These are phyloP conservation scores for Umimayanthus chanpuru DNA, from an alignment of 92 coral and sea anemone genomes.

Conservation along the genomic window DNA sequence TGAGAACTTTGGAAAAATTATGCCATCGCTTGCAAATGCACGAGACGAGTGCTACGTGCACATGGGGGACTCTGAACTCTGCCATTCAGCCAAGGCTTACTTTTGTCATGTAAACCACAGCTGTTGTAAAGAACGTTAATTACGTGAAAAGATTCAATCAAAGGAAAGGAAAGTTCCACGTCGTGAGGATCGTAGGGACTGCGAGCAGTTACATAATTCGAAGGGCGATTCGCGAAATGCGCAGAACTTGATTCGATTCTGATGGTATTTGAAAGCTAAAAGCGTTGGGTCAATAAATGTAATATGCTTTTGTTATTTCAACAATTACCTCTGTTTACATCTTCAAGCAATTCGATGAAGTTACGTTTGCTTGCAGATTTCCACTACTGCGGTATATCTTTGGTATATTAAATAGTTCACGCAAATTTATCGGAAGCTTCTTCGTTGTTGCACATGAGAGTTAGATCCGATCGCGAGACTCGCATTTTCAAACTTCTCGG, in stretches of 20 bases:
- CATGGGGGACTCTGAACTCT: neutral
- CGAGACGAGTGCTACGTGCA: neutral
- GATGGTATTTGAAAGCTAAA: neutral
- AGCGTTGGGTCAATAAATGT: slow-evolving; percentile 18
- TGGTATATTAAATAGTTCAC: slow-evolving; percentile 2
- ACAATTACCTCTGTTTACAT: slow-evolving; percentile 39
- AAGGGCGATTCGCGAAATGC: neutral
- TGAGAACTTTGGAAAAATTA: neutral
- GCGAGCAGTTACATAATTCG: neutral
- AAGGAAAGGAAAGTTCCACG: neutral
- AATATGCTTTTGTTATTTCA: slow-evolving; percentile 40
- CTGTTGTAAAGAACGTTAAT: slow-evolving; percentile 5
- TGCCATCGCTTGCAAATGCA: neutral
- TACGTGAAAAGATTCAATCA: neutral
- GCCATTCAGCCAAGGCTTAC: neutral
- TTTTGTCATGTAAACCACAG: neutral
- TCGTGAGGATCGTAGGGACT: neutral
- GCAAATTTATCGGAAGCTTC: neutral
- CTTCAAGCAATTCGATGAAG: slow-evolving; percentile 21
- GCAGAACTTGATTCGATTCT: slow-evolving; percentile 13
- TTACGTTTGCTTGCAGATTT: slow-evolving; percentile 23
- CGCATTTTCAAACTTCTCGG: neutral
- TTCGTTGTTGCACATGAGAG: neutral
- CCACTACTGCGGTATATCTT: neutral
- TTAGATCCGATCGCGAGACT: neutral